phyloP scores from a whole-genome alignment of 2,797 vertebrate genomes.

The Iguana delicatissima region DNA sequence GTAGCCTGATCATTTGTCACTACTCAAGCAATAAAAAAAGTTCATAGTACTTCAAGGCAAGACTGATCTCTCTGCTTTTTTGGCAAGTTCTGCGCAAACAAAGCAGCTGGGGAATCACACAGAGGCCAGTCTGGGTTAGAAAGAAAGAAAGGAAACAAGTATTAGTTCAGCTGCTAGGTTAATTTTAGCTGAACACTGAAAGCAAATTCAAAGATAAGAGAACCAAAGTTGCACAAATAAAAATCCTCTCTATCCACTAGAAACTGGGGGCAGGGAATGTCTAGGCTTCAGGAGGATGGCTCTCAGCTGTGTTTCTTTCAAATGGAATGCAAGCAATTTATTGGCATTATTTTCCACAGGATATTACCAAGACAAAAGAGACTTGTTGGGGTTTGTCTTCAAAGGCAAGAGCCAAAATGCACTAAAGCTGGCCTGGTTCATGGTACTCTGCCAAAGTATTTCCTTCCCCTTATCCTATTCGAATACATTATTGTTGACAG shows the following conservation, averaged over 20 bases:
- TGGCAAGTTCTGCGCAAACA: neutral
- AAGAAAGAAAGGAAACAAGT: conserved; percentile 26
- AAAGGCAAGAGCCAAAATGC: conserved; percentile 13
- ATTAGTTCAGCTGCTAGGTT: conserved; percentile 26
- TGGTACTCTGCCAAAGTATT: neutral
- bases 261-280: too few relatives aligned
- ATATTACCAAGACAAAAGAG: conserved; percentile 31
- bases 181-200: conserved; percentile 15
- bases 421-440: neutral
- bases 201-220: conserved; percentile 19
- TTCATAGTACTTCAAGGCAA: neutral
- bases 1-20: neutral
- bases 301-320: neutral
- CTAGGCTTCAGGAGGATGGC: neutral
- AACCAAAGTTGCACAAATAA: conserved; percentile 11
- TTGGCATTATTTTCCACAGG: conserved; percentile 30
- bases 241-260: neutral
- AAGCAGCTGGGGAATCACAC: neutral
- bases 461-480: neutral
- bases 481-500: conserved; percentile 7
- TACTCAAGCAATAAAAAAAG: neutral
- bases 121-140: neutral
- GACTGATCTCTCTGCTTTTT: neutral
- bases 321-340: conserved; percentile 19
- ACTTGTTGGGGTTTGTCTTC: conserved; percentile 2